phyloP scores from a whole-genome alignment of 1,140 invertebrate species.

The Carcinoscorpius rotundicauda region DNA sequence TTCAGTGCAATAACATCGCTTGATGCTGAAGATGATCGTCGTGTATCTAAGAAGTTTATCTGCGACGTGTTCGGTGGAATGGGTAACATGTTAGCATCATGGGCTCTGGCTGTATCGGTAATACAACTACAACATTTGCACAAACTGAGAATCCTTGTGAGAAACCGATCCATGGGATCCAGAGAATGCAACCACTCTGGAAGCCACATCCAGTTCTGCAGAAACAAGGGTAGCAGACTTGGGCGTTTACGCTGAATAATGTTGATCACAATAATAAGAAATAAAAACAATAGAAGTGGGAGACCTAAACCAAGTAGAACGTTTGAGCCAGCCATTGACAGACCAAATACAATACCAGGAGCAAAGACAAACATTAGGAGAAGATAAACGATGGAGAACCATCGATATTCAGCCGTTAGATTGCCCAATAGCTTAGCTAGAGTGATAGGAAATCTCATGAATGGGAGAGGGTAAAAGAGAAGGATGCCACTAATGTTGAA shows the following conservation, averaged over 20 bases:
- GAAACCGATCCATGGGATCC: constrained; percentile 32
- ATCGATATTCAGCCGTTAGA: constrained; percentile 41
- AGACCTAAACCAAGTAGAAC: constrained; percentile 28
- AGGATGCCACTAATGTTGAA: constrained; percentile 51
- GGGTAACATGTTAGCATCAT: too few relatives aligned
- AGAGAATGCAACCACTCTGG: constrained; percentile 39
- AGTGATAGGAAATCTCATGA: constrained; percentile 42
- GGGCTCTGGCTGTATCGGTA: too few relatives aligned
- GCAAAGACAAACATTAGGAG: constrained; percentile 41
- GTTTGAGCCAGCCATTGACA: constrained; percentile 31
- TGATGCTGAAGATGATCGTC: too few relatives aligned
- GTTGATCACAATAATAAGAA: constrained; percentile 32
- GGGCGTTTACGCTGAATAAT: constrained; percentile 35
- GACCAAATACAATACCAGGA: constrained; percentile 36
- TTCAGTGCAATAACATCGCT: too few relatives aligned
- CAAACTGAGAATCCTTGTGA: constrained; percentile 7
- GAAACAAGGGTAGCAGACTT: constrained; percentile 31
- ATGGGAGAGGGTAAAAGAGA: constrained; percentile 48
- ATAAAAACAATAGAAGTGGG: constrained; percentile 29
- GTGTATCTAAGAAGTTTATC: too few relatives aligned
- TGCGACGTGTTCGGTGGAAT: too few relatives aligned
- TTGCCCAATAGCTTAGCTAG: constrained; percentile 41
- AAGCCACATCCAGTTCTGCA: constrained; percentile 41
- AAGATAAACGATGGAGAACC: constrained; percentile 46
- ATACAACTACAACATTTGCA: too few relatives aligned